Evolutionary conservation across 2,113 vertebrate species (phyloP).

Genomic region (Delphinus delphis): DNA sequence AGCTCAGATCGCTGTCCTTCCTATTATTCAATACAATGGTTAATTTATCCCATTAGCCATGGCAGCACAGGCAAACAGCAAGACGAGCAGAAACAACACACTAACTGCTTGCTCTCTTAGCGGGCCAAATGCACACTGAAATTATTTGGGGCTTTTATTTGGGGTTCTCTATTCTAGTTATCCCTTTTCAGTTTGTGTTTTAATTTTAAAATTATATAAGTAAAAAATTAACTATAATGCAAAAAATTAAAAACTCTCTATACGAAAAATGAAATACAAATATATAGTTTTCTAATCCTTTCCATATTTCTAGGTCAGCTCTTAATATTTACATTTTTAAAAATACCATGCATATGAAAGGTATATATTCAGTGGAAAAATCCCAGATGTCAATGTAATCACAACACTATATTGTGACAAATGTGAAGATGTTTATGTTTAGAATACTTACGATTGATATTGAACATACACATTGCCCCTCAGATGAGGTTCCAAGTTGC

Average conservation of each 20-base stretch:
- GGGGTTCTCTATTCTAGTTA: background rate
- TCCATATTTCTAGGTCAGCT: background rate
- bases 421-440: background rate
- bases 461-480: conserved; percentile 98
- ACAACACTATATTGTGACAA: background rate
- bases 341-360: conserved; percentile 20
- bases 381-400: background rate
- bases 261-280: conserved; percentile 28
- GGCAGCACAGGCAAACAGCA: background rate
- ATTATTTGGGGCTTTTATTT: background rate
- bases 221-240: background rate
- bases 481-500: conserved; percentile 96
- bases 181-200: conserved; percentile 27
- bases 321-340: conserved; percentile 38
- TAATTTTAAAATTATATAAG: conserved; percentile 39
- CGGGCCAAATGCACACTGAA: background rate
- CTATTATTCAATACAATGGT: background rate
- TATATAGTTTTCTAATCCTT: conserved; percentile 12
- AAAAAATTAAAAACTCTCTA: conserved; percentile 41
- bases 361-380: background rate
- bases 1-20: background rate
- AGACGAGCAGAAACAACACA: background rate
- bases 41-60: conserved; percentile 32
- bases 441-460: conserved; percentile 93
- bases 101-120: background rate